These are phyloP conservation scores for Apeltes quadracus DNA, from an alignment of 2,113 vertebrate genomes.

Conservation along the genomic window DNA sequence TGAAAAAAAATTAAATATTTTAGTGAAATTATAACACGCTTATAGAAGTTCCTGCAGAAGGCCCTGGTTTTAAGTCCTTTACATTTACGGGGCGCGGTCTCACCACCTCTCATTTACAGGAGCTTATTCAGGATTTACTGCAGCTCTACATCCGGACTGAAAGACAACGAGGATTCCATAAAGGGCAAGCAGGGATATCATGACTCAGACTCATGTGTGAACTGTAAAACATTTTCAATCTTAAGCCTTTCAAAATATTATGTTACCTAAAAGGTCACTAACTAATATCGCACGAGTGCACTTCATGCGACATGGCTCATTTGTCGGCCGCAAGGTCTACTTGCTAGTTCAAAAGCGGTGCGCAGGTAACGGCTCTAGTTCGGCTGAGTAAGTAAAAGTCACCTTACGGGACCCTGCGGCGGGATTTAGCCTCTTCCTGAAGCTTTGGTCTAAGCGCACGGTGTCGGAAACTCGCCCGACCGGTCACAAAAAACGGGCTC, in stretches of 20 bases:
- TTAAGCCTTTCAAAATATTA: constrained; percentile 42
- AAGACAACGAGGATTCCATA: constrained; percentile 67
- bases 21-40: constrained; percentile 60
- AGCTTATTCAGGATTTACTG: constrained; percentile 72
- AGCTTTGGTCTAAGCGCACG: neutral
- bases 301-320: constrained; percentile 55
- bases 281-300: constrained; percentile 35
- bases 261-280: constrained; percentile 20
- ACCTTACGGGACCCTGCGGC: neutral
- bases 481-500: neutral
- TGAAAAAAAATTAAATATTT: constrained; percentile 34
- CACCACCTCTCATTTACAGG: constrained; percentile 69
- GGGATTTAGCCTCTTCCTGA: neutral
- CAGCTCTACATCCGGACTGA: constrained; percentile 74
- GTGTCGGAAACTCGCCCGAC: neutral
- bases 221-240: constrained; percentile 56
- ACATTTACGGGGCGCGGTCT: constrained; percentile 72
- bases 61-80: constrained; percentile 63
- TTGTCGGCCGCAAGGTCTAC: constrained; percentile 44
- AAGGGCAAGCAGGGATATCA: constrained; percentile 59
- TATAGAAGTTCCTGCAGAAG: constrained; percentile 61
- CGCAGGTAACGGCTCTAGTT: neutral
- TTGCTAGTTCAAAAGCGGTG: constrained; percentile 37
- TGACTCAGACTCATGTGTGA: constrained; percentile 41
- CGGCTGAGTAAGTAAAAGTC: neutral